Evolutionary conservation across 2,888 invertebrate species (phyloP).

Genomic region (Artemia sinica): DNA sequence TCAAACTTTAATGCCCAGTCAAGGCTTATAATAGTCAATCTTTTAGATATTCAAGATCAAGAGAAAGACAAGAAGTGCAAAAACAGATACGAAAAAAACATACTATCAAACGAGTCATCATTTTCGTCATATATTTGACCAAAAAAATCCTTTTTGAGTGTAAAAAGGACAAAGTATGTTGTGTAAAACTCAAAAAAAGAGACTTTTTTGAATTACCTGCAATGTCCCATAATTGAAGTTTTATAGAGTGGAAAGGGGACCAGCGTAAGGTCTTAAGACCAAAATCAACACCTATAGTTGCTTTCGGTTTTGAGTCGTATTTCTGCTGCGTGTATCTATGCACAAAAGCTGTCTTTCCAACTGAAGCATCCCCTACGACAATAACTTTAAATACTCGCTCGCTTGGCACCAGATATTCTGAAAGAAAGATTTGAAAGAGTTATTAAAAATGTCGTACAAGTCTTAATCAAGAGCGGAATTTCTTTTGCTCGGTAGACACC

Average conservation of each 20-base stretch:
- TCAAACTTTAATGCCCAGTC: no score
- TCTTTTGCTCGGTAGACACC: no score
- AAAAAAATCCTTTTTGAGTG: background rate
- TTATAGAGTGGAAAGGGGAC: conserved; percentile 37
- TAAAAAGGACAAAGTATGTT: background rate
- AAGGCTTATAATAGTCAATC: background rate
- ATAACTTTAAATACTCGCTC: conserved; percentile 36
- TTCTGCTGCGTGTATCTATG: conserved; percentile 38
- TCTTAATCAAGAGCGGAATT: no score
- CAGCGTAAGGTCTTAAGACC: conserved; percentile 41
- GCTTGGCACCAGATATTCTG: no score
- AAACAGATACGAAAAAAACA: background rate
- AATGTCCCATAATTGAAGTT: conserved; percentile 42
- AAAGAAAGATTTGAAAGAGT: no score
- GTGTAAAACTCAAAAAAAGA: background rate
- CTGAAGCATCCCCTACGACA: conserved; percentile 36
- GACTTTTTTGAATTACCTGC: conserved; percentile 33
- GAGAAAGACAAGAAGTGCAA: background rate
- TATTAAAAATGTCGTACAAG: no score
- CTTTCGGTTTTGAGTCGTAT: conserved; percentile 37
- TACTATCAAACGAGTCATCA: no score
- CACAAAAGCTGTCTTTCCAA: conserved; percentile 41
- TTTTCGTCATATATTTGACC: no score
- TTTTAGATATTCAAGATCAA: background rate
- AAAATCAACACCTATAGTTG: conserved; percentile 42